Percentiles rank a stretch among this genome's conserved stretches.
These are phyloP conservation scores for Emesis furor DNA, from an alignment of 2,888 invertebrate genomes.

Conservation along the genomic window DNA sequence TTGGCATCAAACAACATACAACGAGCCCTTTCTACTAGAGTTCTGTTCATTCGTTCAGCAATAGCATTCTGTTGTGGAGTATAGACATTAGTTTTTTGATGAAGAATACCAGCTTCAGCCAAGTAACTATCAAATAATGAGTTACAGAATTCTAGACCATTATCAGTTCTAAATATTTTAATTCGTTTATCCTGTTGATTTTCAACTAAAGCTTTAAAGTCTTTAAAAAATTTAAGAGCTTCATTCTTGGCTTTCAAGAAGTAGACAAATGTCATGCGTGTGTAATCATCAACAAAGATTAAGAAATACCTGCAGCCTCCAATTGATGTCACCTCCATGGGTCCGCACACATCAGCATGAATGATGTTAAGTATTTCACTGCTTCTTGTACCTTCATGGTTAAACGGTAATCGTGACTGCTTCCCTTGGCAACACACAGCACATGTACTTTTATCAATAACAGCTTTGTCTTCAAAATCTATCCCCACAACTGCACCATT, in stretches of 20 bases:
- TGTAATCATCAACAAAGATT: constrained; percentile 77
- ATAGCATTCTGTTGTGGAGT: constrained; percentile 78
- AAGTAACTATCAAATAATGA: constrained; percentile 19
- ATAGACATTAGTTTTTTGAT: constrained; percentile 75
- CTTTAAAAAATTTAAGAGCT: constrained; percentile 54
- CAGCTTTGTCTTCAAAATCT: constrained; percentile 25
- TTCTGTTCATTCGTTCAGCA: constrained; percentile 47
- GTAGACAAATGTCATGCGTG: constrained; percentile 72
- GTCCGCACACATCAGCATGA: constrained; percentile 76
- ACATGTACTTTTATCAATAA: constrained; percentile 36
- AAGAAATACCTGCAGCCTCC: constrained; percentile 74
- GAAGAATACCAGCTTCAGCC: constrained; percentile 68
- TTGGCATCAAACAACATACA: constrained; percentile 64
- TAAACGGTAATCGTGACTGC: constrained; percentile 71
- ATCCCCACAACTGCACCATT: constrained; percentile 62
- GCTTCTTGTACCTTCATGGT: constrained; percentile 59
- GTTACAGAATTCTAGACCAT: constrained; percentile 25
- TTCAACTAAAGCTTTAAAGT: constrained; percentile 76
- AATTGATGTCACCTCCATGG: constrained; percentile 69
- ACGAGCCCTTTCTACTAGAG: constrained; percentile 45
- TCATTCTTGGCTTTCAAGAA: constrained; percentile 76
- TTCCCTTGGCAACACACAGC: constrained; percentile 70
- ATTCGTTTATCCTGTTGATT: constrained; percentile 74
- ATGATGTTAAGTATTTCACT: constrained; percentile 66
- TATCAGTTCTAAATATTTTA: constrained; percentile 56